Evolutionary conservation across 35 echinoderm and acorn worm genomes (phyloP), one percentile per base, ranked within the genome.

Genomic region (Holothuria glaberrima): DNA sequence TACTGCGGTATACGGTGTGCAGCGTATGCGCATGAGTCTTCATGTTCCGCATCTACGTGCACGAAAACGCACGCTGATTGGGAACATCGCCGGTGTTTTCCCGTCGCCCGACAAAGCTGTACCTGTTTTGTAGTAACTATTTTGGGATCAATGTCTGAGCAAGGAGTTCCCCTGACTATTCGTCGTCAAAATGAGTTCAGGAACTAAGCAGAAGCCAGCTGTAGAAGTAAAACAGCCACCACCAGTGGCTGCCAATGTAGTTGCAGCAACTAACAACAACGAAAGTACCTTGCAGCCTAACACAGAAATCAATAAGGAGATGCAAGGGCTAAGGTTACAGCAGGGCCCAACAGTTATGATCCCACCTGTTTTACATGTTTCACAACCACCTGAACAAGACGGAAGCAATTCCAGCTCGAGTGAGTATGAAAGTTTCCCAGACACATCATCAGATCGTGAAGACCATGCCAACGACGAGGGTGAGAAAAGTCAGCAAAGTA

Each of bases 351-450:
- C 65, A 34, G 66, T 75, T 46, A 59, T 85, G 25, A 38, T 87
- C 30, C 82, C 91, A 63, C 91, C 91, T 77, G 66, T 92, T 85
- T 60, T 92, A 0, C 91, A 93, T 57, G 88, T 93, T 30, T 88
- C 86, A 63, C 86, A 72, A 54, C 71, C 91, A 30, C 71, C 85
- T 25, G 91, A 93, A 21, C 82, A 76, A 92, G 92, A 93, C 5
- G 86, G 28, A 25, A n/a, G 74, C 12, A 48, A 84, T 33, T 87
- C 85, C n/a, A 71, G 65, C 46, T 28, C 36, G 21, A 87, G 85
- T 87, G 85, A 87, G 33, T 87, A 87, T 70, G 85, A 87, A 71
- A 87, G 85, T 59, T 87, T 87, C 44, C 85, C 85, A 35, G 85
- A 87, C 34, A 70, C 85, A 27, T 30, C 60, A 29, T 87, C 85